Evolutionary conservation across 2,888 invertebrate genomes (phyloP), one percentile per base, ranked within the genome.

Genomic region (Caenorhabditis macrosperma): DNA sequence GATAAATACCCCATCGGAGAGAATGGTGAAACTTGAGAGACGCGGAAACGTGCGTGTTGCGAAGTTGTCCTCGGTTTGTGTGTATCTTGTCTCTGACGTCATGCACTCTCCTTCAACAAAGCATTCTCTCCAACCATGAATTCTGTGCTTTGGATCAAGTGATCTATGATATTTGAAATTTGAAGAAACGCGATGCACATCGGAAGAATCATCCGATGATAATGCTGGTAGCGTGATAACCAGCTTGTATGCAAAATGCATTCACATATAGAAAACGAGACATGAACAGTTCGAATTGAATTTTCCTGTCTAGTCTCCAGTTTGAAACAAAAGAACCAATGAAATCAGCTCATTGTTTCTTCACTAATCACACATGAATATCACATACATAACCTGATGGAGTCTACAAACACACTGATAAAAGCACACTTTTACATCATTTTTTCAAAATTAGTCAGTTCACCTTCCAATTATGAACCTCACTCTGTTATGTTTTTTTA

Each of bases 121-220:
- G n/a, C 17, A 9, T 6, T 9, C 33, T 57, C 24, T 5, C 10
- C 22, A 17, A 30, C 15, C n/a, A 28, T 28, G 28, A 24, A 28
- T 33, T 17, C 0, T 38, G 59, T 52, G 54, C 24, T 35, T 28
- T 69, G 41, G 24, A 17, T 46, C 17, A 10, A 38, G 55, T 55
- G 71, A 71, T 71, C 54, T 71, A 61, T 61, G 71, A 71, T 71
- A 52, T 12, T 30, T 71, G 71, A 71, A 71, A 61, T 54, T 44
- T 44, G 60, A 33, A 20, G 28, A 38, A 17, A 4, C 24, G 28
- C n/a, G 20, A 28, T 60, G 54, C 9, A 33, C 30, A 7, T 52
- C 24, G 35, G 35, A 68, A 50, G 24, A 60, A 69, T 71, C 71
- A 55, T 10, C 52, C 35, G 61, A 71, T 61, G 33, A 46, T 52